phyloP scores from a whole-genome alignment of 2,888 invertebrate species.

The Andrena praecox region DNA sequence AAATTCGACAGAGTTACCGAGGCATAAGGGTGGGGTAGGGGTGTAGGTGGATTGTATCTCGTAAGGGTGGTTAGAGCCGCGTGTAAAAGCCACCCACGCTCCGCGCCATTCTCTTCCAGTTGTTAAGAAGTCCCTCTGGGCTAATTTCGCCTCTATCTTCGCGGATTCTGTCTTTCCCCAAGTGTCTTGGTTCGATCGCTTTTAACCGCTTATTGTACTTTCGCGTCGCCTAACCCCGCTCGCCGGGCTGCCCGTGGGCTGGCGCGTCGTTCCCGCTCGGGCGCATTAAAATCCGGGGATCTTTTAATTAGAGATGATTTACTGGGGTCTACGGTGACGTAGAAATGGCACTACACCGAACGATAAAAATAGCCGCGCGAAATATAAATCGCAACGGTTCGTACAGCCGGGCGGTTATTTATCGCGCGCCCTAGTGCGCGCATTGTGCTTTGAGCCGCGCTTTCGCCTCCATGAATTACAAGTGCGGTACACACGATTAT shows the following conservation, averaged over 20 bases:
- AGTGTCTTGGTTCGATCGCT: slow-evolving; percentile 61
- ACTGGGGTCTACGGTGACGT: slow-evolving; percentile 39
- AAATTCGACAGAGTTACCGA: slow-evolving; percentile 84
- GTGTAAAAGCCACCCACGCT: slow-evolving; percentile 77
- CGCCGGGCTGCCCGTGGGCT: slow-evolving; percentile 1
- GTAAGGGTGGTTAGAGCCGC: slow-evolving; percentile 82
- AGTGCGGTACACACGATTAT: slow-evolving; percentile 49
- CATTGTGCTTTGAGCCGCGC: slow-evolving; percentile 58
- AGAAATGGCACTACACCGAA: slow-evolving; percentile 42
- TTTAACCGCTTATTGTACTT: slow-evolving; percentile 59
- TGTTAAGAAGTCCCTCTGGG: slow-evolving; percentile 84
- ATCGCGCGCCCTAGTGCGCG: slow-evolving; percentile 52
- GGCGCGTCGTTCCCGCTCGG: background rate
- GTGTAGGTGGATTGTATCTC: slow-evolving; percentile 80
- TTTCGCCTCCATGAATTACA: slow-evolving; percentile 55
- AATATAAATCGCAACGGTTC: slow-evolving; percentile 59
- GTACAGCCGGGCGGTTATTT: slow-evolving; percentile 55
- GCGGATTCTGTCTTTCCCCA: slow-evolving; percentile 51
- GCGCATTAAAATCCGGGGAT: slow-evolving; percentile 15
- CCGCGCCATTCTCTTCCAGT: slow-evolving; percentile 78
- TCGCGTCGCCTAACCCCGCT: slow-evolving; percentile 46
- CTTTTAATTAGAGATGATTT: slow-evolving; percentile 54
- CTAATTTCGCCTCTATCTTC: slow-evolving; percentile 78
- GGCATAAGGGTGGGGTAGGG: slow-evolving; percentile 76
- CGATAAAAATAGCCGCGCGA: slow-evolving; percentile 54